Evolutionary conservation across 2,888 invertebrate species (phyloP).

Genomic region (Calameuta pallipes): DNA sequence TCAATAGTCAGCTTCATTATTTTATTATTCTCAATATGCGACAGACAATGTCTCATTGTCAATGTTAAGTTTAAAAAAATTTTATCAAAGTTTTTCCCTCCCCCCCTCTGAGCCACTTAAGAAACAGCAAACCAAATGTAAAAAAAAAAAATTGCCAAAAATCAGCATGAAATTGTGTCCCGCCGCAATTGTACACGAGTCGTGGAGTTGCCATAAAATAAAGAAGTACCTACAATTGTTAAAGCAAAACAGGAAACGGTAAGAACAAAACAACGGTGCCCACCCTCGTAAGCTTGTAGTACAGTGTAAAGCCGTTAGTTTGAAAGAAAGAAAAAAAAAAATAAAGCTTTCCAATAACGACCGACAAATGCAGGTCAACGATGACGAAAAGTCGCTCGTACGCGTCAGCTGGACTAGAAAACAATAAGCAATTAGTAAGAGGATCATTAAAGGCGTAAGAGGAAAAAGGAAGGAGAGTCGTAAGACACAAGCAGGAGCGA

Average conservation of each 20-base stretch:
- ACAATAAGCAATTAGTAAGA: slow-evolving; percentile 33
- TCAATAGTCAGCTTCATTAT: neutral
- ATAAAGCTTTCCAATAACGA: neutral
- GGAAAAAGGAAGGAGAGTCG: neutral
- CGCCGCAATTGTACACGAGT: slow-evolving; percentile 28
- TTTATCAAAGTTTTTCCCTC: neutral
- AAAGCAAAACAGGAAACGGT: slow-evolving; percentile 8
- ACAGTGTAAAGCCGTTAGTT: neutral
- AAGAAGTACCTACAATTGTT: slow-evolving; percentile 32
- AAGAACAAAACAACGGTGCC: neutral
- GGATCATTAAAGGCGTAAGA: slow-evolving; percentile 27
- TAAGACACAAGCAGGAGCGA: neutral
- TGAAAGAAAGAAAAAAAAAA: neutral
- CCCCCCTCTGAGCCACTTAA: neutral
- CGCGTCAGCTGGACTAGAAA: slow-evolving; percentile 11
- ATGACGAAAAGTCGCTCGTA: neutral
- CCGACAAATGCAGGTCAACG: neutral
- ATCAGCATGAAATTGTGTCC: slow-evolving; percentile 8
- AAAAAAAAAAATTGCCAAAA: neutral
- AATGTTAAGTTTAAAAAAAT: neutral
- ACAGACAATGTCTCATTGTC: neutral
- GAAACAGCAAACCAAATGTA: neutral
- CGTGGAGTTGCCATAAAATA: slow-evolving; percentile 31
- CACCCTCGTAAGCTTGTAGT: neutral
- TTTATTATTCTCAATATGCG: neutral